Evolutionary conservation across 2,888 invertebrate species (phyloP).

Genomic region (Scelioninae gen. 2): DNA sequence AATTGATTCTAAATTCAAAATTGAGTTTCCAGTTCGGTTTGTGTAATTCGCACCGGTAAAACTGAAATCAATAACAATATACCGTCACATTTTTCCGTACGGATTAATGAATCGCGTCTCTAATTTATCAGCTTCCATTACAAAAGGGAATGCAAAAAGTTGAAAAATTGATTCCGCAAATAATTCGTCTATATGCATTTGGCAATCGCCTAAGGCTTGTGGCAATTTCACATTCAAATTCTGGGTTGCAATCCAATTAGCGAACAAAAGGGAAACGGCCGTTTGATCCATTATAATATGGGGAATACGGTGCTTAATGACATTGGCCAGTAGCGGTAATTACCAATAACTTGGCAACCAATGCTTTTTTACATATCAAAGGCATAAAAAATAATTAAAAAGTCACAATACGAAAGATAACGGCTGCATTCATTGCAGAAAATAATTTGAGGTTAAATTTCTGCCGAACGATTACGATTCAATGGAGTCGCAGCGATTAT

Average conservation of each 20-base stretch:
- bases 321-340: conserved; percentile 68
- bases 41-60: too few relatives aligned
- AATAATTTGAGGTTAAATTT: too few relatives aligned
- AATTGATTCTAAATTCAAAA: too few relatives aligned
- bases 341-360: conserved; percentile 72
- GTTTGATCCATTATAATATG: conserved; percentile 71
- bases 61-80: too few relatives aligned
- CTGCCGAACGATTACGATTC: too few relatives aligned
- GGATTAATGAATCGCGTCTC: not conserved
- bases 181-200: conserved; percentile 53
- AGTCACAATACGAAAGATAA: too few relatives aligned
- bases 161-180: conserved; percentile 40
- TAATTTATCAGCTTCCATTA: conserved; percentile 5
- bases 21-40: not conserved
- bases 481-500: too few relatives aligned
- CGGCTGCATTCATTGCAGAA: too few relatives aligned
- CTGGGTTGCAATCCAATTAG: conserved; percentile 71
- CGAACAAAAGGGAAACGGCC: conserved; percentile 70
- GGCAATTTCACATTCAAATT: conserved; percentile 73
- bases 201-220: conserved; percentile 53
- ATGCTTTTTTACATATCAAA: conserved; percentile 69
- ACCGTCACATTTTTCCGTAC: too few relatives aligned
- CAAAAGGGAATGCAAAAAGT: conserved; percentile 19
- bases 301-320: conserved; percentile 53
- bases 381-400: conserved; percentile 10